These are phyloP conservation scores for Drosophila mercatorum DNA, from an alignment of 2,888 invertebrate species.

Conservation along the genomic window DNA sequence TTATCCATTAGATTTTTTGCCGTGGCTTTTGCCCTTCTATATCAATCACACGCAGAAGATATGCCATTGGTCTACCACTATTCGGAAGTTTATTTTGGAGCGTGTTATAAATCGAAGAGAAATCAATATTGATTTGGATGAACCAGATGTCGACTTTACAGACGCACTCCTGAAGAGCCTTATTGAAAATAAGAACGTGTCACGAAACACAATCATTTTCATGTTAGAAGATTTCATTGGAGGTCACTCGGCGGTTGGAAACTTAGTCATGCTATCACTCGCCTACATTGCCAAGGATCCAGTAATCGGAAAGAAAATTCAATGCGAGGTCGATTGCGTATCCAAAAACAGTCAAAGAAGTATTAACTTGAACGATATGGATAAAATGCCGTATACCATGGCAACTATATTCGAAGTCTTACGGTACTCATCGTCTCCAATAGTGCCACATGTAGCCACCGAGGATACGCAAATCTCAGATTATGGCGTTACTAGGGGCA, in stretches of 20 bases:
- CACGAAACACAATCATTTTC: conserved; percentile 91
- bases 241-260: conserved; percentile 94
- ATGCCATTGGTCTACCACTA: conserved; percentile 89
- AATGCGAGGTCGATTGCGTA: conserved; percentile 88
- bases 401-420: conserved; percentile 92
- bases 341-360: conserved; percentile 85
- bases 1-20: conserved; percentile 93
- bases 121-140: conserved; percentile 85
- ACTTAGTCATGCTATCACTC: conserved; percentile 91
- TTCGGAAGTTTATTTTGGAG: conserved; percentile 90
- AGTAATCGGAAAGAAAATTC: conserved; percentile 88
- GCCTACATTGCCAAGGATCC: conserved; percentile 89
- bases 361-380: conserved; percentile 88
- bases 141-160: conserved; percentile 90
- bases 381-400: conserved; percentile 91
- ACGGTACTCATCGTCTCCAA: conserved; percentile 92
- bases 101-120: conserved; percentile 87
- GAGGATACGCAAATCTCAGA: conserved; percentile 90
- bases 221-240: conserved; percentile 95
- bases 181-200: conserved; percentile 87
- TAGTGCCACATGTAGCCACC: conserved; percentile 95
- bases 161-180: conserved; percentile 91
- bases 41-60: conserved; percentile 88
- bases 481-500: conserved; percentile 90
- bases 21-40: conserved; percentile 92